Conservation (phyloP, 2,113 vertebrate genomes). For the Melanotaenia duboulayi region DNA sequence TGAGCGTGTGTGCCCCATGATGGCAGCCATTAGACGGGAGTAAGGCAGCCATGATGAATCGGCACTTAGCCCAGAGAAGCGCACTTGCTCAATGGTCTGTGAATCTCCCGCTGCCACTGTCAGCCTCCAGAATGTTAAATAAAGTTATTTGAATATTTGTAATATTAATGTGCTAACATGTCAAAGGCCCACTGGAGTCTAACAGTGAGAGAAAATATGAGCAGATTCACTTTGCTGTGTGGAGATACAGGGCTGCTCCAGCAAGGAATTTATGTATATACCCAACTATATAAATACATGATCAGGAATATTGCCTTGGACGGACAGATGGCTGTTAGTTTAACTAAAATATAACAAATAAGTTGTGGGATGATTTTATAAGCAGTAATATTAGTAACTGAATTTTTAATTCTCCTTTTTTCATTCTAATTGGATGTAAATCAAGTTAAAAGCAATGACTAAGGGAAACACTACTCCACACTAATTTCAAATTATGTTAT, state of each 20-base stretch:
- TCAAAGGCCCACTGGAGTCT: conserved; percentile 72
- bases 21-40: conserved; percentile 80
- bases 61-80: conserved; percentile 77
- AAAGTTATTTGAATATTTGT: conserved; percentile 87
- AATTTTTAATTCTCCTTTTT: background rate
- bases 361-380: conserved; percentile 17
- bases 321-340: too few relatives aligned
- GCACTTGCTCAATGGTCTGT: conserved; percentile 81
- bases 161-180: conserved; percentile 81
- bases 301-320: conserved; percentile 15
- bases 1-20: conserved; percentile 54
- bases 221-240: conserved; percentile 45
- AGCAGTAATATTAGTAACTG: conserved; percentile 1
- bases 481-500: background rate
- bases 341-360: conserved; percentile 9
- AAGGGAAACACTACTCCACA: background rate
- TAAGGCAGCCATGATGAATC: conserved; percentile 82
- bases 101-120: conserved; percentile 78
- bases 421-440: conserved; percentile 1
- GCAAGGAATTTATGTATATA: conserved; percentile 35
- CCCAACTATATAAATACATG: conserved; percentile 42
- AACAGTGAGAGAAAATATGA: conserved; percentile 68
- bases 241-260: conserved; percentile 25
- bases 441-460: conserved; percentile 21
- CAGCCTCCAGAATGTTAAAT: conserved; percentile 82